These are phyloP conservation scores for Erebia palarica DNA, from an alignment of 2,888 invertebrate species.

Conservation along the genomic window DNA sequence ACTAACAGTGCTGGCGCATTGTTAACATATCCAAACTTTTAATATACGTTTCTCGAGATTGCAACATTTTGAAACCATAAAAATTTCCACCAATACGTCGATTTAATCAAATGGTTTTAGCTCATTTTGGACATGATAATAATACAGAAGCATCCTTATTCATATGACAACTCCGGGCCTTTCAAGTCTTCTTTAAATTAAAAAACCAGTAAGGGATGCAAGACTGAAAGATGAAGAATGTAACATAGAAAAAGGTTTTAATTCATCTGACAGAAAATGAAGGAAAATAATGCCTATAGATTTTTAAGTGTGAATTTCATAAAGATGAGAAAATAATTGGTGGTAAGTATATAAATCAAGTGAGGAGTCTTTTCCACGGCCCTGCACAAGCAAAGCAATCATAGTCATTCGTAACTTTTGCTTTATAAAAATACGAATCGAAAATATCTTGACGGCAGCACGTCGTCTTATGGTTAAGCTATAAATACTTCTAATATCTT, in stretches of 20 bases:
- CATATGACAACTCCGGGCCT: conserved; percentile 68
- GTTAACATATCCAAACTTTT: conserved; percentile 45
- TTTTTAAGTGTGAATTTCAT: conserved; percentile 45
- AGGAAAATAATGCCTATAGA: conserved; percentile 34
- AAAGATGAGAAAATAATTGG: conserved; percentile 46
- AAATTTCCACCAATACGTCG: neutral
- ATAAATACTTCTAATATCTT: conserved; percentile 74
- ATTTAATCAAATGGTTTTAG: conserved; percentile 39
- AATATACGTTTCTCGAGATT: conserved; percentile 22
- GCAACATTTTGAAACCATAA: neutral
- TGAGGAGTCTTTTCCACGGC: conserved; percentile 61
- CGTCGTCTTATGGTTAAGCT: conserved; percentile 78
- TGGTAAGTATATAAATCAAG: conserved; percentile 41
- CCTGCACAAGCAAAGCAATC: conserved; percentile 80
- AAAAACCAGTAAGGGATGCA: conserved; percentile 36
- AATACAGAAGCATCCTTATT: conserved; percentile 50
- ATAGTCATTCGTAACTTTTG: conserved; percentile 79
- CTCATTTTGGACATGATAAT: conserved; percentile 50
- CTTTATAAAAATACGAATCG: conserved; percentile 82
- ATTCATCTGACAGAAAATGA: conserved; percentile 29
- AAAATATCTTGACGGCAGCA: conserved; percentile 79
- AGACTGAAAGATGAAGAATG: conserved; percentile 34
- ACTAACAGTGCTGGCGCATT: conserved; percentile 44
- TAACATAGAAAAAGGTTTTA: conserved; percentile 24
- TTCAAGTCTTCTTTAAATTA: conserved; percentile 51